Evolutionary conservation across 1,140 invertebrate genomes (phyloP).

Genomic region (Papilio machaon): DNA sequence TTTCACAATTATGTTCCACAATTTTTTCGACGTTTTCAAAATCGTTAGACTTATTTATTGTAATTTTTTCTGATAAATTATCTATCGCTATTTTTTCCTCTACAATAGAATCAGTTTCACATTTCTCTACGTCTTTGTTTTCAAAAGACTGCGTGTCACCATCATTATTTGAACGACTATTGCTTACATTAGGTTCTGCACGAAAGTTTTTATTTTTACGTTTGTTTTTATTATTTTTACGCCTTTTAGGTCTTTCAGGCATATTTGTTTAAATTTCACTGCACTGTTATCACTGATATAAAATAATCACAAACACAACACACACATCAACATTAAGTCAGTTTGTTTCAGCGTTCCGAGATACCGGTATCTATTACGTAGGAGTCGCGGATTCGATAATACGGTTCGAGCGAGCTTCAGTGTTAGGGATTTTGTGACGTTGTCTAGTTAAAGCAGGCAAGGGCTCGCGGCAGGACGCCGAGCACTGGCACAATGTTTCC

Average conservation of each 20-base stretch:
- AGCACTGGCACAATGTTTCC: slow-evolving; percentile 52
- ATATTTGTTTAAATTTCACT: slow-evolving; percentile 60
- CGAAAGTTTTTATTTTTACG: slow-evolving; percentile 65
- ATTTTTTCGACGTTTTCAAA: slow-evolving; percentile 29
- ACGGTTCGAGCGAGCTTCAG: slow-evolving; percentile 46
- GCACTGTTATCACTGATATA: slow-evolving; percentile 68
- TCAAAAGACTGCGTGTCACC: slow-evolving; percentile 30
- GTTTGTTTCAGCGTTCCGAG: slow-evolving; percentile 52
- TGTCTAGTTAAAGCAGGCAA: slow-evolving; percentile 49
- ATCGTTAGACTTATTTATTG: not conserved
- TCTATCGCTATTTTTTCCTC: slow-evolving; percentile 32
- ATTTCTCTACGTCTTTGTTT: slow-evolving; percentile 30
- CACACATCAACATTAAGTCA: slow-evolving; percentile 57
- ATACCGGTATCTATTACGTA: slow-evolving; percentile 64
- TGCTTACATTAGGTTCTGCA: slow-evolving; percentile 49
- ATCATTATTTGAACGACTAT: slow-evolving; percentile 32
- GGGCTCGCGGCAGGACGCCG: slow-evolving; percentile 51
- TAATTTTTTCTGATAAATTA: slow-evolving; percentile 22
- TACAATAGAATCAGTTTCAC: slow-evolving; percentile 40
- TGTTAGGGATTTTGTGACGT: slow-evolving; percentile 56
- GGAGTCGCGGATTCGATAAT: slow-evolving; percentile 55
- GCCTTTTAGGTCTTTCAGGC: slow-evolving; percentile 74
- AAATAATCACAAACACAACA: slow-evolving; percentile 62
- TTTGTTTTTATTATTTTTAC: slow-evolving; percentile 79
- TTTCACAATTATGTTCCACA: slow-evolving; percentile 35